Evolutionary conservation across 2,113 vertebrate species (phyloP).

Genomic region (Neodon shergylaensis): DNA sequence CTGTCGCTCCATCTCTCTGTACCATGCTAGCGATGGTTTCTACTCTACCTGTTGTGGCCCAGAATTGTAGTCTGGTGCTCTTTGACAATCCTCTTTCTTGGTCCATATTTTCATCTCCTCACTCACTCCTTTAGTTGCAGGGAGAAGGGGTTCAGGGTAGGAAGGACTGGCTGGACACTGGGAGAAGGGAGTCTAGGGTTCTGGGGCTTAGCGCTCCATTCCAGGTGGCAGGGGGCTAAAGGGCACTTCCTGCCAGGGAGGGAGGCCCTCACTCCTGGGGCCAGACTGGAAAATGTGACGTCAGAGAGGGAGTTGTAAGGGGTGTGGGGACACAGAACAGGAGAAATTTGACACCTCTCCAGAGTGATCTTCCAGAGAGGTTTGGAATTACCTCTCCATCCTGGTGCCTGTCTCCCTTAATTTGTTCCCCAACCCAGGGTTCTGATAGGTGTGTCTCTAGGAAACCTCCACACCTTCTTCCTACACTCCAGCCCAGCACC

Average conservation of each 20-base stretch:
- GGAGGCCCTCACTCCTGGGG: slow-evolving; percentile 54
- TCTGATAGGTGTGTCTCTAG: neutral
- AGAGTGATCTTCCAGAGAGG: neutral
- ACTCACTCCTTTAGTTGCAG: neutral
- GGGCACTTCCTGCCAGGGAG: slow-evolving; percentile 64
- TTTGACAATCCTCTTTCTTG: neutral
- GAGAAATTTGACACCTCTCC: slow-evolving; percentile 59
- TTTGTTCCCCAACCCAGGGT: neutral
- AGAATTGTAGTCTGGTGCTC: no score
- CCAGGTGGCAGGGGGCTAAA: slow-evolving; percentile 54
- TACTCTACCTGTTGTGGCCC: neutral
- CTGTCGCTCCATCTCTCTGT: neutral
- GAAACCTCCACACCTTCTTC: neutral
- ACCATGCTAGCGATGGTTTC: neutral
- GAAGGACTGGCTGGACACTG: neutral
- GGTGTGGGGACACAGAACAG: slow-evolving; percentile 34
- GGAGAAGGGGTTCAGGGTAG: neutral
- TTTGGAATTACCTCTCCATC: neutral
- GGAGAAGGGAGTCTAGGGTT: neutral
- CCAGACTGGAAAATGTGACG: slow-evolving; percentile 77
- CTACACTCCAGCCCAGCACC: neutral
- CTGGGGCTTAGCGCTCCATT: slow-evolving; percentile 25
- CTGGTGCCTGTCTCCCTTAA: neutral
- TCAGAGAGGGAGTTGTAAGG: slow-evolving; percentile 50
- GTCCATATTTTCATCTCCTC: neutral